phyloP scores from a whole-genome alignment of 2,113 vertebrate species.

The Ovibos moschatus region DNA sequence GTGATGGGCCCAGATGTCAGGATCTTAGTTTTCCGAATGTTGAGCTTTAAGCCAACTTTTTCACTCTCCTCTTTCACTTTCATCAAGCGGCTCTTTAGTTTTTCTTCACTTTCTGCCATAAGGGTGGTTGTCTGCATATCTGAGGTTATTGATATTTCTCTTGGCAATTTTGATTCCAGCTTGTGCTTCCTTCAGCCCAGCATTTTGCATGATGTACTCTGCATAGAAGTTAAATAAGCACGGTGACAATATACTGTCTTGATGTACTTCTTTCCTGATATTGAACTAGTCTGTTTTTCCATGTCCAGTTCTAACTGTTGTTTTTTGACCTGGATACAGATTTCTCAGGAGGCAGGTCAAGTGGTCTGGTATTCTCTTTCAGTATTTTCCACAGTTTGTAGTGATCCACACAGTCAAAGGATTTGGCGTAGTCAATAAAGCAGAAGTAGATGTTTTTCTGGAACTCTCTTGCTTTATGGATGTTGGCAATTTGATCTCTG shows the following conservation, averaged over 20 bases:
- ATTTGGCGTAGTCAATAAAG: accelerated
- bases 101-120: neutral
- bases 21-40: neutral
- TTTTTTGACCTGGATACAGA: neutral
- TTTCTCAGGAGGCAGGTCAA: neutral
- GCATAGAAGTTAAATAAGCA: neutral
- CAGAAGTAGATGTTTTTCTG: neutral
- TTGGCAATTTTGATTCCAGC: neutral
- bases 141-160: neutral
- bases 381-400: neutral
- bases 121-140: neutral
- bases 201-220: neutral
- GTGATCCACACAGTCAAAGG: neutral
- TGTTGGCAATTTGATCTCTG: neutral
- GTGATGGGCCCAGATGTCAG: neutral
- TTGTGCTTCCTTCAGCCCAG: neutral
- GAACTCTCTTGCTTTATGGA: neutral
- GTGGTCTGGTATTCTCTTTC: neutral
- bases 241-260: neutral
- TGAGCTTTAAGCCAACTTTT: neutral
- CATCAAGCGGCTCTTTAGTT: neutral
- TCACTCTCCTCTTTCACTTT: neutral
- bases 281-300: neutral
- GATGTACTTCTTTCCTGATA: neutral
- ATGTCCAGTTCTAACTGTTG: neutral